Base-by-base conservation (phyloP, 2,797 vertebrate genomes). In the Eptatretus atami region DNA sequence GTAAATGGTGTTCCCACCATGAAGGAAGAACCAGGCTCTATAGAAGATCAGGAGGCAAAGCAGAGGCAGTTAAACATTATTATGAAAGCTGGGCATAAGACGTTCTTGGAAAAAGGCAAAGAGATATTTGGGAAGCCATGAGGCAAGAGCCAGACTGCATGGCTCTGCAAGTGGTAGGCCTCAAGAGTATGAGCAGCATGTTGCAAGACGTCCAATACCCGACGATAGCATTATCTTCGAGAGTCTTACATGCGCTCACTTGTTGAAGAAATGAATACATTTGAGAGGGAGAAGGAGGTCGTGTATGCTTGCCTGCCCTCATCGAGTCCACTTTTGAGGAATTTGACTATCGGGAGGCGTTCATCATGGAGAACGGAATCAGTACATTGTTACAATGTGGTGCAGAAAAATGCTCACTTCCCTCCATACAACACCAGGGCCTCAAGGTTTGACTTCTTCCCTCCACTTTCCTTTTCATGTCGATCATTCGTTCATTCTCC, bases 201-300 rank as follows among this genome's bases (percentile, higher is more conserved):
- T 70, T 90, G 74, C 79, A 86, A 65, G 81, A 84, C 55, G 79
- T n/a, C 70, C 71, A 0, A 65, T 68, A 2, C 77, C 71, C 15
- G 77, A 82, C 66, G 77, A 53, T 13, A 19, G 53, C 24, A 13
- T n/a, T 3, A 60, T 44, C 15, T n/a, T 44, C 19, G 13, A 53
- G 24, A 6, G 11, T 31, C 6, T 2, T 74, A 90, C 24, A 75
- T 86, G 72, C 83, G 80, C 74, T 73, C 73, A 61, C 70, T 83
- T 64, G 80, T 80, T 73, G 84, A 93, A 68, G 73, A 92, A 71
- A 74, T 90, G 66, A 74, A 72, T 65, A 70, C 70, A 0, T 75
- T 79, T 67, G 72, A 69, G 63, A 74, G 74, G 52, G 81, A 84
- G 67, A 77, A 84, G 70, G 70, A 70, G 19, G 63, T 73, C 70